Percentiles rank a stretch among this genome's conserved stretches.
Evolutionary conservation across 2,113 vertebrate species (phyloP).

Genomic region (Polypterus senegalus): DNA sequence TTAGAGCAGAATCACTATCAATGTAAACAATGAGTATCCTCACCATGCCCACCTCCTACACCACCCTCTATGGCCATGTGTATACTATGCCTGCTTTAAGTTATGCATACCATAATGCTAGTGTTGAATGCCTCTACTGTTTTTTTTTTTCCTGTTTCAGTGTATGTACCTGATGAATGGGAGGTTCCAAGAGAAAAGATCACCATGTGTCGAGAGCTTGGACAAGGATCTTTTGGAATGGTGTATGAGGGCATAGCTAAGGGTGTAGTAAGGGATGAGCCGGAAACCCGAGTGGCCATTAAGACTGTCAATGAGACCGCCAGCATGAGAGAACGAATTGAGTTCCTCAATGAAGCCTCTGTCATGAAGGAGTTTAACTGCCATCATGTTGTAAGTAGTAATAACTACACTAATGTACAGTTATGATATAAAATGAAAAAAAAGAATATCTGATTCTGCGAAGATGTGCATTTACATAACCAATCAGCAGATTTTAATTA

Average conservation of each 20-base stretch:
- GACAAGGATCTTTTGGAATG: slow-evolving; percentile 96
- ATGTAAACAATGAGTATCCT: no score
- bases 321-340: slow-evolving; percentile 91
- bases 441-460: no score
- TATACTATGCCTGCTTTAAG: background rate
- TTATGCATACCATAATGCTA: background rate
- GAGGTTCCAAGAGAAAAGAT: slow-evolving; percentile 95
- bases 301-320: slow-evolving; percentile 94
- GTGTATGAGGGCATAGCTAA: slow-evolving; percentile 93
- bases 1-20: no score
- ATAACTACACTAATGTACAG: background rate
- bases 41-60: no score
- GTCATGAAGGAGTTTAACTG: slow-evolving; percentile 99
- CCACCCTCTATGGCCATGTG: no score
- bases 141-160: slow-evolving; percentile 32
- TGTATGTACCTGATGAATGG: slow-evolving; percentile 95
- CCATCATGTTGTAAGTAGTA: slow-evolving; percentile 83
- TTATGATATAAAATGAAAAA: no score
- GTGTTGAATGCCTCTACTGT: background rate
- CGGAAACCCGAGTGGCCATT: slow-evolving; percentile 87
- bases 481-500: no score
- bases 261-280: slow-evolving; percentile 87
- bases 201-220: slow-evolving; percentile 82
- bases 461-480: no score
- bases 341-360: slow-evolving; percentile 93